phyloP scores from a whole-genome alignment of 2,113 vertebrate genomes.

The Azemiops feae region DNA sequence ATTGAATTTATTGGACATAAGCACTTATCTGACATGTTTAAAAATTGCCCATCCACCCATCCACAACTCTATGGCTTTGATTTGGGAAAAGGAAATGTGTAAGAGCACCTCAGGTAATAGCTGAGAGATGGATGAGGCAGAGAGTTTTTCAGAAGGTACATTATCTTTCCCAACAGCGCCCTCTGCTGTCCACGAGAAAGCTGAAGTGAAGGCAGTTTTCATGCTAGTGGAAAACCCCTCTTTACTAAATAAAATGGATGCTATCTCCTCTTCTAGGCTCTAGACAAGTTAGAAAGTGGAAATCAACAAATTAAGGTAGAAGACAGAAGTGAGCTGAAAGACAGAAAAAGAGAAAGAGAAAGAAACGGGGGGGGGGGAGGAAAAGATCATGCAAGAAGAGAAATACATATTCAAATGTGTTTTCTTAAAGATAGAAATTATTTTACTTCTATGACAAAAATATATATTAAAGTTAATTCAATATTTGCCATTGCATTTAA shows the following conservation, averaged over 20 bases:
- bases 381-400: background rate
- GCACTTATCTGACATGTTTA: background rate
- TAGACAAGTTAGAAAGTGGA: slow-evolving; percentile 76
- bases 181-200: slow-evolving; percentile 79
- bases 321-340: slow-evolving; percentile 59
- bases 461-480: accelerated
- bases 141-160: slow-evolving; percentile 59
- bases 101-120: slow-evolving; percentile 76
- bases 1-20: background rate
- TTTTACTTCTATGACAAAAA: background rate
- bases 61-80: slow-evolving; percentile 2
- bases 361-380: background rate
- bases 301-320: slow-evolving; percentile 67
- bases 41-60: background rate
- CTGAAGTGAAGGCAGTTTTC: slow-evolving; percentile 67
- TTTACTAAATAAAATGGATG: slow-evolving; percentile 86
- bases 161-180: slow-evolving; percentile 71
- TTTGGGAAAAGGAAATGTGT: slow-evolving; percentile 35
- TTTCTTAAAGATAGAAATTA: background rate
- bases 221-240: slow-evolving; percentile 68
- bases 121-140: slow-evolving; percentile 60
- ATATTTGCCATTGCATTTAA: accelerated
- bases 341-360: slow-evolving; percentile 40
- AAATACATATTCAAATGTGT: background rate
- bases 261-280: slow-evolving; percentile 93